These are phyloP conservation scores for Naja naja DNA, from an alignment of 2,113 vertebrate species.

Conservation along the genomic window DNA sequence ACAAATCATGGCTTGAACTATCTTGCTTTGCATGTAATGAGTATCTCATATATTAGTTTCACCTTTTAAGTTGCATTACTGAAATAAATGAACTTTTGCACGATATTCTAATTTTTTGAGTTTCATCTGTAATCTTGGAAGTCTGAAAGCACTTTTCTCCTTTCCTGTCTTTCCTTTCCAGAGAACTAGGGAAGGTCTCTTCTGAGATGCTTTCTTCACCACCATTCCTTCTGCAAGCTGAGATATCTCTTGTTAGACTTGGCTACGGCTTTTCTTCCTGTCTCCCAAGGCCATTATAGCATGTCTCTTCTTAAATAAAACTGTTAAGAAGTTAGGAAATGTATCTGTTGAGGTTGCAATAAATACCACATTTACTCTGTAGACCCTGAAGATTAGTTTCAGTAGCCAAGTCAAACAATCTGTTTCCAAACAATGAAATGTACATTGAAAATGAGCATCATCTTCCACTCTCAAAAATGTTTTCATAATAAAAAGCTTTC, in stretches of 20 bases:
- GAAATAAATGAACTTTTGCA: too few species aligned
- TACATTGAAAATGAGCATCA: background rate
- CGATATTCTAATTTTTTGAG: too few species aligned
- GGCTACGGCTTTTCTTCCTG: background rate
- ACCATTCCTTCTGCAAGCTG: background rate
- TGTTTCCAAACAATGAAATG: background rate
- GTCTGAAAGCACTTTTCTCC: background rate
- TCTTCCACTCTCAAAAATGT: background rate
- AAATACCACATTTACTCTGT: background rate
- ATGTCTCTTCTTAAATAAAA: background rate
- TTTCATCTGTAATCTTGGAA: too few species aligned
- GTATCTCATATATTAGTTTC: too few species aligned
- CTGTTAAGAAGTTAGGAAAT: background rate
- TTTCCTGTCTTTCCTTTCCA: background rate
- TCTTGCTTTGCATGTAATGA: too few species aligned
- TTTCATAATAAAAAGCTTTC: background rate
- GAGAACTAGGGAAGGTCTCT: background rate
- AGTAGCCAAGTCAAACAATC: background rate
- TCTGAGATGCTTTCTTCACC: background rate
- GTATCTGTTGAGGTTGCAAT: background rate
- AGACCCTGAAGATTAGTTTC: background rate
- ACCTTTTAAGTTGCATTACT: too few species aligned
- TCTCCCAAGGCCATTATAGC: background rate
- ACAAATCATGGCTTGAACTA: too few species aligned
- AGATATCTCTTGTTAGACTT: background rate